Conservation (phyloP, 2,797 vertebrate species). For the Fistularia tabacaria region DNA sequence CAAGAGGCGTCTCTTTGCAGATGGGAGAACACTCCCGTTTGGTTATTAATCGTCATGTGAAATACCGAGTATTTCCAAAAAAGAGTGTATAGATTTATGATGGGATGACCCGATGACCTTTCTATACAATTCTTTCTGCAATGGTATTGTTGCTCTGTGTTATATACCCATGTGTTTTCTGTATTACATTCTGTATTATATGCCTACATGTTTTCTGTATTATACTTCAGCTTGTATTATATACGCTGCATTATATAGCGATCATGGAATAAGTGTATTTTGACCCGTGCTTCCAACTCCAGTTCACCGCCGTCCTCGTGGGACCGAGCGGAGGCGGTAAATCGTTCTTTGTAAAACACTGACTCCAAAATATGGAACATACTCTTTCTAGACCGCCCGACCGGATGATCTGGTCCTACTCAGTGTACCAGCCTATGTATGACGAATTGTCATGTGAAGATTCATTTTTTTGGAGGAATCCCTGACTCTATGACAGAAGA, state of each 20-base stretch:
- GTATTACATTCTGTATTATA: background rate
- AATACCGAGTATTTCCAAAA: no score
- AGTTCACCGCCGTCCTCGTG: background rate
- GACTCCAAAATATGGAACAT: background rate
- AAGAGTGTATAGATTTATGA: no score
- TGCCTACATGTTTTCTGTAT: background rate
- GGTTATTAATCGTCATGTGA: no score
- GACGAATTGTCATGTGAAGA: background rate
- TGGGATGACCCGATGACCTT: no score
- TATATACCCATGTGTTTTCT: no score
- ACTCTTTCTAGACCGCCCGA: background rate
- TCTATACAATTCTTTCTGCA: no score
- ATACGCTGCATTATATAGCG: background rate
- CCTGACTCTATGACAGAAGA: background rate
- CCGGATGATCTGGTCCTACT: background rate
- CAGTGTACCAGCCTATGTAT: background rate
- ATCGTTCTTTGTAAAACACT: no score
- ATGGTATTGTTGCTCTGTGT: no score
- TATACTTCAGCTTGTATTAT: no score
- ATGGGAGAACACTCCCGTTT: no score
- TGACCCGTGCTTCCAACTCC: background rate
- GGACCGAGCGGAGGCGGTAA: no score
- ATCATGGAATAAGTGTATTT: background rate
- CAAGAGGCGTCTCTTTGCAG: no score
- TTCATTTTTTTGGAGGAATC: background rate